Base-by-base conservation (phyloP, 1,140 invertebrate species). In the Platyscapa corneri region DNA sequence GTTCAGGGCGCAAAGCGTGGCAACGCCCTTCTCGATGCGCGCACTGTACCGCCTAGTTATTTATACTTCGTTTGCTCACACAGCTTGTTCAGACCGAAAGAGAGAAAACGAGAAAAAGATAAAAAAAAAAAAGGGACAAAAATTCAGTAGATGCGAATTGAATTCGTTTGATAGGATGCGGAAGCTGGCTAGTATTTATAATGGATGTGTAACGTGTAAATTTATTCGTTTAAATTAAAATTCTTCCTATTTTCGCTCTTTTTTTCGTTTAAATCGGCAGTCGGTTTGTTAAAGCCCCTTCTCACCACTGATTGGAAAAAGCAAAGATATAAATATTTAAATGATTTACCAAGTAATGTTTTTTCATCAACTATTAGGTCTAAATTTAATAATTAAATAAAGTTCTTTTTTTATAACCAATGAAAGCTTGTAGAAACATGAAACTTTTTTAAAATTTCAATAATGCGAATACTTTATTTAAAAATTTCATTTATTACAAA, bases 1-100 rank as follows among this genome's bases (percentile, higher is more conserved):
- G 39, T 14, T 0, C 56, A 14, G 3, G 20, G 32, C 20, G 23
- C 23, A 16, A 32, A 60, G 42, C 82, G 16, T 72, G 76, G 83
- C 64, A 75, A 76, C 77, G 72, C 72, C 84, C 84, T 85, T 79
- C n/a, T 30, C 82, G 53, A 60, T 8, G 10, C 82, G 3, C n/a
- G 6, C 30, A 30, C 18, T 39, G 34, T 49, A 30, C 34, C 23
- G 30, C 16, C 42, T 49, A 18, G 80, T 82, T 86, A 86, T 82
- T 86, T 82, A 86, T 86, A 86, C 84, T 86, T 86, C 84, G 82
- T 86, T 86, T 86, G 64, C 84, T 10, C 74, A 39, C 20, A 70
- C 8, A 27, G 46, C 46, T 32, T 7, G 39, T 18, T 65, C 6
- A 1, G 0, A 39, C 10, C 0, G 32, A 23, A 16, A 60, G 34